Conservation (phyloP, 2,113 vertebrate genomes). For the Phalacrocorax brasilianus region DNA sequence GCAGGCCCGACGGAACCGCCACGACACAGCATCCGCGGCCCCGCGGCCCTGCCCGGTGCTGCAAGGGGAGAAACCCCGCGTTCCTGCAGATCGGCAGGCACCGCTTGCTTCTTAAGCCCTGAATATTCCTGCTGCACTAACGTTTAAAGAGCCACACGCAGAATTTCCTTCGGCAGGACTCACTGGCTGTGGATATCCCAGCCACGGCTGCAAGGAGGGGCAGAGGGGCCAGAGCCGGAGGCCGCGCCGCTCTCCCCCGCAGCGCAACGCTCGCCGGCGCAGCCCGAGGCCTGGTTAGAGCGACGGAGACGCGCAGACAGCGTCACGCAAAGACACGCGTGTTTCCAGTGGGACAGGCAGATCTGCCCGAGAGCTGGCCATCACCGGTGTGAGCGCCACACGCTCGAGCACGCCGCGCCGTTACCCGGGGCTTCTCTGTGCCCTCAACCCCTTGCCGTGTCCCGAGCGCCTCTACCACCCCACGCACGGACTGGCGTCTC, state of each 20-base stretch:
- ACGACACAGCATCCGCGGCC: too few relatives aligned
- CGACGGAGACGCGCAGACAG: neutral
- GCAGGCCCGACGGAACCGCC: neutral
- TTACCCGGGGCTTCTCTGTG: neutral
- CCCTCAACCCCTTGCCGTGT: too few relatives aligned
- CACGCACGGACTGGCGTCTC: neutral
- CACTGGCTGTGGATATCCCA: neutral
- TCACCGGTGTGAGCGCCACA: too few relatives aligned
- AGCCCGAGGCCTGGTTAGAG: neutral
- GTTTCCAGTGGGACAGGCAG: neutral
- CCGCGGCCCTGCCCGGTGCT: neutral
- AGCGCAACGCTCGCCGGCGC: rapidly evolving
- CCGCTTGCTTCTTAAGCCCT: neutral
- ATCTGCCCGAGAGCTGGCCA: neutral
- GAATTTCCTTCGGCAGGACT: neutral
- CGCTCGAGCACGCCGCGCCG: neutral
- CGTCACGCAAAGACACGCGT: neutral
- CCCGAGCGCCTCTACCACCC: neutral
- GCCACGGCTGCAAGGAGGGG: neutral
- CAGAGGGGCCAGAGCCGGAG: neutral
- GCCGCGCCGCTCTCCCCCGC: rapidly evolving
- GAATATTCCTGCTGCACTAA: neutral
- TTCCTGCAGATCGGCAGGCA: neutral
- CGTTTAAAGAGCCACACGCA: neutral
- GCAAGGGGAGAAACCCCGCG: neutral